Conservation (phyloP, 1,140 invertebrate species). For the Megalopta genalis region DNA sequence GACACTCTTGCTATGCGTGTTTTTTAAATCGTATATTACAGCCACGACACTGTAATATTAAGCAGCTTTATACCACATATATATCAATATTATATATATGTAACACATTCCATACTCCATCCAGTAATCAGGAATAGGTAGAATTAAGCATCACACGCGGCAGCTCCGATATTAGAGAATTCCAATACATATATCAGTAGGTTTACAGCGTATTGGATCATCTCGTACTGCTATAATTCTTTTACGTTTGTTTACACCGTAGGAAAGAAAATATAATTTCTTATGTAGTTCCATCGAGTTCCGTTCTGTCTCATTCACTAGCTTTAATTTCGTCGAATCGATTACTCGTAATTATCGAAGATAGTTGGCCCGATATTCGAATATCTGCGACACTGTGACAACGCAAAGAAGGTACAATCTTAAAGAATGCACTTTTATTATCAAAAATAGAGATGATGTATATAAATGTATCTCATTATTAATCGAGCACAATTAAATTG, state of each 20-base stretch:
- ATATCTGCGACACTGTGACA: slow-evolving; percentile 13
- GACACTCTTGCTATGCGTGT: slow-evolving; percentile 33
- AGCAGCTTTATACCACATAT: slow-evolving; percentile 26
- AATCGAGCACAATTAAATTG: slow-evolving; percentile 33
- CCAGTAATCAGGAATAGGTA: slow-evolving; percentile 43
- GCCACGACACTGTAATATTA: slow-evolving; percentile 22
- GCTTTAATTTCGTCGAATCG: slow-evolving; percentile 7
- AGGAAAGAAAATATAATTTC: not conserved
- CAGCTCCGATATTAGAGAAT: slow-evolving; percentile 26
- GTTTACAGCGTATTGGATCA: not conserved
- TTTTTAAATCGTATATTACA: slow-evolving; percentile 38
- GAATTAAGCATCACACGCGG: slow-evolving; percentile 33
- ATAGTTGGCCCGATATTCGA: not conserved
- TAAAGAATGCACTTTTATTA: slow-evolving; percentile 12
- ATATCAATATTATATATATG: not conserved
- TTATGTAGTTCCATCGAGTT: slow-evolving; percentile 8
- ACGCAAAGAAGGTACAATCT: slow-evolving; percentile 14
- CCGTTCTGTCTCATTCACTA: not conserved
- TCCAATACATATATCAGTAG: slow-evolving; percentile 2
- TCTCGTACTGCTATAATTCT: not conserved
- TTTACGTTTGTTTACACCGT: slow-evolving; percentile 1
- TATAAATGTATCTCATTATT: slow-evolving; percentile 32
- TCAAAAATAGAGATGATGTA: not conserved
- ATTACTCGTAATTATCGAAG: not conserved
- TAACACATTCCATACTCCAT: slow-evolving; percentile 40